Base-by-base conservation (phyloP, 2,113 vertebrate genomes). In the Aviceda subcristata region DNA sequence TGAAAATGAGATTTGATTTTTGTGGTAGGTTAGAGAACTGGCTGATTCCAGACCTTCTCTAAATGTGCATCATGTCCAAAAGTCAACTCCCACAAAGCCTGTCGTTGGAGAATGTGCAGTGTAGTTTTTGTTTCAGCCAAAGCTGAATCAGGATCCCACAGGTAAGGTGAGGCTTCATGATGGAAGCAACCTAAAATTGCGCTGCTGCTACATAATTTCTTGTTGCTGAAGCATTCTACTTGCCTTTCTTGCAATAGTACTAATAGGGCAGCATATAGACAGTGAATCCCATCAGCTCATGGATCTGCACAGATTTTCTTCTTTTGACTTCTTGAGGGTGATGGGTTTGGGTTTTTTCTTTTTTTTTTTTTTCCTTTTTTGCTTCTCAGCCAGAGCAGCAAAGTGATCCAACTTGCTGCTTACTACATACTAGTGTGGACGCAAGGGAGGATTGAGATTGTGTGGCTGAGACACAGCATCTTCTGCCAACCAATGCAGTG, bases 81-180 rank as follows among this genome's bases (percentile, higher is more conserved):
- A 73, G 46, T 21, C 32, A 80, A 0, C 15, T 88, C 22, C 5
- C 12, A 13, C 32, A 46, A 38, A 9, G 1, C 0, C 0, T 10
- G 7, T 19, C 13, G 14, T 11, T 84, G 69, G 68, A 39, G 13
- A 57, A 38, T 10, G 50, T 64, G 55, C 50, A 18, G 19, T 23
- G 27, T n/a, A 24, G 48, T 27, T 80, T 53, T 41, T 32, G 19
- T 62, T 92, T 69, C 67, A 66, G 38, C 21, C 34, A 36, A 53
- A 76, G 50, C 12, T 43, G n/a, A 88, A 39, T 4, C 26, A 68
- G 12, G 14, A 45, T 73, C 57, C 53, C 4, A 9, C 12, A 4
- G 1, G 1, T 20, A 41, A 59, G 16, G 45, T 34, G 48, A 69
- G 36, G 20, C 10, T 34, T 79, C 4, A 0, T 30, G 16, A 5